phyloP scores from a whole-genome alignment of 1,140 invertebrate species.

The Heliconius eleuchia region DNA sequence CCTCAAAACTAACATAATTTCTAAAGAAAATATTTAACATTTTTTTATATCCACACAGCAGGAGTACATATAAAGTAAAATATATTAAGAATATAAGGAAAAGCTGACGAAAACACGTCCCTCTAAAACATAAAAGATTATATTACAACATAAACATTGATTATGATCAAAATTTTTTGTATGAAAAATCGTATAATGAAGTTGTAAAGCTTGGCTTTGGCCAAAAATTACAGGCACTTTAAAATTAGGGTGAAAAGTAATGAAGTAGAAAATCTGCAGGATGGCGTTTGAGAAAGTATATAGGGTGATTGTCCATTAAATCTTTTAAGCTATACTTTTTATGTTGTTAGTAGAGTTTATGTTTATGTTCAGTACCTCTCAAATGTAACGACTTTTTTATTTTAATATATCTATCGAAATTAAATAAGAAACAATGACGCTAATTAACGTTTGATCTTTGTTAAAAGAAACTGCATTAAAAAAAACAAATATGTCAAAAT shows the following conservation, averaged over 20 bases:
- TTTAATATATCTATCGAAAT: not conserved
- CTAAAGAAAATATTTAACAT: not conserved
- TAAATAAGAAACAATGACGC: too few species aligned
- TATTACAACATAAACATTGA: slow-evolving; percentile 27
- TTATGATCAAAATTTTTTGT: slow-evolving; percentile 16
- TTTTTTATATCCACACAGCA: too few species aligned
- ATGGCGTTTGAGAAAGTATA: slow-evolving; percentile 3
- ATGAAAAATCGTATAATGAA: slow-evolving; percentile 24
- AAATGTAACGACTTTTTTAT: not conserved
- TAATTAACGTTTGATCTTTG: too few species aligned
- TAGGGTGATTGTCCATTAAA: not conserved
- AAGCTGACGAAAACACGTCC: not conserved
- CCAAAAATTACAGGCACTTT: slow-evolving; percentile 28
- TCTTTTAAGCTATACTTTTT: not conserved
- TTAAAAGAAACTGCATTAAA: too few species aligned
- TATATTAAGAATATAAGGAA: not conserved
- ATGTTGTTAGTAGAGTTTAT: not conserved
- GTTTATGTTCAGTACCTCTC: not conserved
- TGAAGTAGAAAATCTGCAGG: slow-evolving; percentile 32
- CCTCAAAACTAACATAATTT: not conserved
- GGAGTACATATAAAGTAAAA: not conserved
- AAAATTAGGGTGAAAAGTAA: slow-evolving; percentile 27
- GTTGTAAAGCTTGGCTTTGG: not conserved
- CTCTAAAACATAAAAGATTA: not conserved
- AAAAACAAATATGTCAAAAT: too few species aligned